A percentile compares a stretch with the other conserved stretches of the same genome.
Conservation (phyloP, 2,888 invertebrate genomes). For the Zaprionus lineosus region DNA sequence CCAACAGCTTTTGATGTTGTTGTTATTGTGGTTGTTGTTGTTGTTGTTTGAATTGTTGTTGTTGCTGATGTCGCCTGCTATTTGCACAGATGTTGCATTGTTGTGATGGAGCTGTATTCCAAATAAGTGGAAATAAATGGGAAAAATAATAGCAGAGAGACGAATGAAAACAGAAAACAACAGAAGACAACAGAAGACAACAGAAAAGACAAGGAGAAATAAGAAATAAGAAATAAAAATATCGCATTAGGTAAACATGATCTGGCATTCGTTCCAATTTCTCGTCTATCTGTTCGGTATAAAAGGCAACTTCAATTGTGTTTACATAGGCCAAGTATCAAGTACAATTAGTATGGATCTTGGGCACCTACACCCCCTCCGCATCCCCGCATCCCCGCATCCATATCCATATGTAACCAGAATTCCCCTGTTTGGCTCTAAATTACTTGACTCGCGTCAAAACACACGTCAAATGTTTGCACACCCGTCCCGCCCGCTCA, state of each 20-base stretch:
- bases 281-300: conserved; percentile 43
- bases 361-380: conserved; percentile 23
- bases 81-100: conserved; percentile 78
- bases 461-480: conserved; percentile 82
- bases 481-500: conserved; percentile 49
- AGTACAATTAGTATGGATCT: conserved; percentile 61
- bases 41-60: conserved; percentile 9
- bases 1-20: conserved; percentile 65
- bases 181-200: too few species aligned
- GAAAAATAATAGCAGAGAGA: conserved; percentile 55
- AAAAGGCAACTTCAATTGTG: conserved; percentile 58
- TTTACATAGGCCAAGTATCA: conserved; percentile 63
- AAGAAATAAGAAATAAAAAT: conserved; percentile 65
- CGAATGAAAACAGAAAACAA: too few species aligned
- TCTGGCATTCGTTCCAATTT: conserved; percentile 76
- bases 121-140: conserved; percentile 70
- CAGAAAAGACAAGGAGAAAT: too few species aligned
- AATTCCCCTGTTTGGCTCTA: neutral
- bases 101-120: conserved; percentile 53
- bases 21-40: conserved; percentile 18
- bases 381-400: too few species aligned
- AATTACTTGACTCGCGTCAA: conserved; percentile 73
- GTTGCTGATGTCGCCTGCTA: conserved; percentile 68
- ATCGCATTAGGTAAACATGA: conserved; percentile 75
- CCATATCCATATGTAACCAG: neutral